Percentiles rank a stretch among this genome's conserved stretches.
These are phyloP conservation scores for Polypterus senegalus DNA, from an alignment of 2,113 vertebrate genomes.

Conservation along the genomic window DNA sequence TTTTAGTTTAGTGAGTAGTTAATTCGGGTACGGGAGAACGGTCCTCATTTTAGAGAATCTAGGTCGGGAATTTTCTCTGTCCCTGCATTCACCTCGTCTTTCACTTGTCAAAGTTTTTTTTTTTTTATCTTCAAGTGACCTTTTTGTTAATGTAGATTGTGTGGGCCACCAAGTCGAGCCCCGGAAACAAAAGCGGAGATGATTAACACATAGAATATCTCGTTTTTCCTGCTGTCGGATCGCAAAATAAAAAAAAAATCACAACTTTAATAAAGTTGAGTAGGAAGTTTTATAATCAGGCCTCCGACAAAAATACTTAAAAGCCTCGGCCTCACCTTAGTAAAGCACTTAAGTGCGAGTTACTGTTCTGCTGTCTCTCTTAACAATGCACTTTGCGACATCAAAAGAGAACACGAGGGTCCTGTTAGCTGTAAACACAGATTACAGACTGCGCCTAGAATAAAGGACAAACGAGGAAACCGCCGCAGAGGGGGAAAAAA, in stretches of 20 bases:
- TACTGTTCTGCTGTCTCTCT: conserved; percentile 22
- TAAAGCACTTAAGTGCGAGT: conserved; percentile 9
- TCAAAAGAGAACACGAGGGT: no score
- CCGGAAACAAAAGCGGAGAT: conserved; percentile 45
- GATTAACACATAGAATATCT: conserved; percentile 39
- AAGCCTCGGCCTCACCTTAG: background rate
- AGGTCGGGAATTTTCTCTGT: conserved; percentile 44
- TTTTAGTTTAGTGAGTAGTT: background rate
- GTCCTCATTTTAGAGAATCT: conserved; percentile 38
- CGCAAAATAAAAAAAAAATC: conserved; percentile 6
- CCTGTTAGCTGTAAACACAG: no score
- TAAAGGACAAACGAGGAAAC: background rate
- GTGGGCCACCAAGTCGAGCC: conserved; percentile 48
- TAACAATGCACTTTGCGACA: no score
- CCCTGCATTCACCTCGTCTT: conserved; percentile 44
- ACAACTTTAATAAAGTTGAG: background rate
- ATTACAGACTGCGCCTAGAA: no score
- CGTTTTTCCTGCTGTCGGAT: background rate
- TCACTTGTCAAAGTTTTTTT: conserved; percentile 37
- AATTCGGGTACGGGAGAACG: conserved; percentile 17
- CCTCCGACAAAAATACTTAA: background rate
- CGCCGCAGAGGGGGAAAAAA: background rate
- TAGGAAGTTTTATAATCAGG: background rate
- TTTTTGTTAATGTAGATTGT: conserved; percentile 46
- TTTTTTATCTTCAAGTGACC: conserved; percentile 48